Evolutionary conservation across 2,888 invertebrate genomes (phyloP).

Genomic region (Ophraella communa): DNA sequence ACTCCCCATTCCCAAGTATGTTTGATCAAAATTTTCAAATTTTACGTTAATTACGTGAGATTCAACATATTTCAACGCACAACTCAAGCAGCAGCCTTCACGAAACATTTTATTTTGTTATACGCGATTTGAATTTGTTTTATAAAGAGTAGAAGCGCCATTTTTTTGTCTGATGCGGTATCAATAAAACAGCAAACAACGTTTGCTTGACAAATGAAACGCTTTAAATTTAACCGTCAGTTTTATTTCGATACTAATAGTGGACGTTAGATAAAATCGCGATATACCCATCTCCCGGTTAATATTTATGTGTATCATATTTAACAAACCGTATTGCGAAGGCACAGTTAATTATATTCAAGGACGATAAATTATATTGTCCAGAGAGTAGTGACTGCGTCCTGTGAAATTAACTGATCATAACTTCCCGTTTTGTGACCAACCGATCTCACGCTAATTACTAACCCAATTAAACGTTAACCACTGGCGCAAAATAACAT

Average conservation of each 20-base stretch:
- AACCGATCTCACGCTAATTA: conserved; percentile 48
- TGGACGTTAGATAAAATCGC: neutral
- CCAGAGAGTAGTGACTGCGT: conserved; percentile 12
- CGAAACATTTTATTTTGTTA: no score
- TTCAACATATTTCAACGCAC: no score
- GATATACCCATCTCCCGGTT: neutral
- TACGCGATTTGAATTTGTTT: no score
- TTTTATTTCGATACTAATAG: neutral
- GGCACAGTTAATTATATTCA: conserved; percentile 48
- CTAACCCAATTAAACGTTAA: conserved; percentile 36
- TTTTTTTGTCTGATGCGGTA: no score
- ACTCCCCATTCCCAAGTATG: no score
- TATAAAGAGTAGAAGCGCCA: no score
- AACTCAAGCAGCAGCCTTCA: no score
- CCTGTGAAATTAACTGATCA: conserved; percentile 53
- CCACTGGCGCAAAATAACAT: conserved; percentile 30
- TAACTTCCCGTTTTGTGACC: conserved; percentile 51
- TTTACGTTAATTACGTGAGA: no score
- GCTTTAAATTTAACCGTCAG: neutral
- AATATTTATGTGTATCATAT: conserved; percentile 40
- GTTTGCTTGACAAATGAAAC: neutral
- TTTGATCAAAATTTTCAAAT: no score
- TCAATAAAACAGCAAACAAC: neutral
- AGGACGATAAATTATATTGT: conserved; percentile 47
- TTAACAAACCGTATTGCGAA: conserved; percentile 39